phyloP scores from a whole-genome alignment of 2,797 vertebrate species.

The Siniperca scherzeri region DNA sequence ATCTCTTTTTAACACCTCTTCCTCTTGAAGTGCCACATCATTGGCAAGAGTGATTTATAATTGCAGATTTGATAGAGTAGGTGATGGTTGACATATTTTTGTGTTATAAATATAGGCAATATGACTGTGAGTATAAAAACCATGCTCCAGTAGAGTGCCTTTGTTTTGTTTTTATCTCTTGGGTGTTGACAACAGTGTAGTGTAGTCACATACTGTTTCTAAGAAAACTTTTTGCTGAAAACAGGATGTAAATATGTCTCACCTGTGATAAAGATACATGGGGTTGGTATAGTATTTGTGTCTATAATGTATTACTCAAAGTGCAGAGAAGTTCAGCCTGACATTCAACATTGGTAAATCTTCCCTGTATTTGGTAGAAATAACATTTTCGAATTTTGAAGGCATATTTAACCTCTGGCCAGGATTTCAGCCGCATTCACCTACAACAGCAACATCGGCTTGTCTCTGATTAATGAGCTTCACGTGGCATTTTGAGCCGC shows the following conservation, averaged over 20 bases:
- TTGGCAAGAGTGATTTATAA: constrained; percentile 78
- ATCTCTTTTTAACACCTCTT: constrained; percentile 77
- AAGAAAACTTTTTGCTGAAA: constrained; percentile 24
- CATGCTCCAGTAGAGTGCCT: constrained; percentile 8
- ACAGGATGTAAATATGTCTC: constrained; percentile 16
- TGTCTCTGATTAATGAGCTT: constrained; percentile 83
- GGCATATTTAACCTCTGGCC: constrained; percentile 76
- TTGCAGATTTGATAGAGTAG: constrained; percentile 73
- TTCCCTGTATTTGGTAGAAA: constrained; percentile 38
- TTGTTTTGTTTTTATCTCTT: constrained; percentile 14
- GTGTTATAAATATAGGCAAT: constrained; percentile 54
- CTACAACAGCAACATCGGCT: constrained; percentile 65
- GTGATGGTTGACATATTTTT: constrained; percentile 65
- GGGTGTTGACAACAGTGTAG: constrained; percentile 19
- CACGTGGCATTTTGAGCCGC: constrained; percentile 67
- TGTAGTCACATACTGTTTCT: constrained; percentile 5
- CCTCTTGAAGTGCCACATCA: constrained; percentile 72
- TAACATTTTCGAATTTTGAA: constrained; percentile 68
- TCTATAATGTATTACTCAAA: constrained; percentile 22
- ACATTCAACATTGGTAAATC: constrained; percentile 42
- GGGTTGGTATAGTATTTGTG: constrained; percentile 22
- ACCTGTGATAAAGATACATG: constrained; percentile 11
- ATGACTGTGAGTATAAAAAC: constrained; percentile 33
- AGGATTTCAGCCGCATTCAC: constrained; percentile 65
- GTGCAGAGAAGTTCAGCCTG: constrained; percentile 23